Evolutionary conservation across 2,113 vertebrate genomes (phyloP).

Genomic region (Percina caprodes): DNA sequence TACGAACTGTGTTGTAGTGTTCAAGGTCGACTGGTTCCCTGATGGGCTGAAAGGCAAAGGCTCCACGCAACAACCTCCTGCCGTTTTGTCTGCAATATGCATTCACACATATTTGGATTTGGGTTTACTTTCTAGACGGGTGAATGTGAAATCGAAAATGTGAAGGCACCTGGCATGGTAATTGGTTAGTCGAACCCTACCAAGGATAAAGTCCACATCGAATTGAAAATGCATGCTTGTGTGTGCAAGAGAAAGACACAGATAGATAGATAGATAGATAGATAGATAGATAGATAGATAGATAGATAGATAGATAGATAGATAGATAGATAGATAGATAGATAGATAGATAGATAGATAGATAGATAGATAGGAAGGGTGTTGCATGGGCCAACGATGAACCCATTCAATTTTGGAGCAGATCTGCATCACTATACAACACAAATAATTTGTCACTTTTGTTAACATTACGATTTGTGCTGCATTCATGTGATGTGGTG

Average conservation of each 20-base stretch:
- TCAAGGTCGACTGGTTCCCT: slow-evolving; percentile 18
- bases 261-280: neutral
- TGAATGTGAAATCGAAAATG: slow-evolving; percentile 64
- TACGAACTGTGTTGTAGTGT: neutral
- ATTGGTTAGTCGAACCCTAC: slow-evolving; percentile 48
- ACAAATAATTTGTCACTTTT: too few species aligned
- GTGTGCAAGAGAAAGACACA: slow-evolving; percentile 19
- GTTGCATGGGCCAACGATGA: too few species aligned
- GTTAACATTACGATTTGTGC: too few species aligned
- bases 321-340: slow-evolving; percentile 27
- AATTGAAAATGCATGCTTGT: slow-evolving; percentile 60
- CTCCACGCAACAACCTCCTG: neutral
- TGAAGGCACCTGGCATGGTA: slow-evolving; percentile 49
- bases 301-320: slow-evolving; percentile 14
- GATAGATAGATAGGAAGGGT: too few species aligned
- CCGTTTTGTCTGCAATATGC: slow-evolving; percentile 6
- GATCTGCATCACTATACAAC: too few species aligned
- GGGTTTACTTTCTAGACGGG: slow-evolving; percentile 48
- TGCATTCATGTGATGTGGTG: too few species aligned
- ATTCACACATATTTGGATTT: slow-evolving; percentile 53
- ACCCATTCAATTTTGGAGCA: too few species aligned
- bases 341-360: slow-evolving; percentile 8
- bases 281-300: slow-evolving; percentile 6
- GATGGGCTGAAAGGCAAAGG: neutral
- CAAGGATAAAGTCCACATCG: slow-evolving; percentile 52